Evolutionary conservation across 2,888 invertebrate species (phyloP).

Genomic region (Mesorhabditis spiculigera): DNA sequence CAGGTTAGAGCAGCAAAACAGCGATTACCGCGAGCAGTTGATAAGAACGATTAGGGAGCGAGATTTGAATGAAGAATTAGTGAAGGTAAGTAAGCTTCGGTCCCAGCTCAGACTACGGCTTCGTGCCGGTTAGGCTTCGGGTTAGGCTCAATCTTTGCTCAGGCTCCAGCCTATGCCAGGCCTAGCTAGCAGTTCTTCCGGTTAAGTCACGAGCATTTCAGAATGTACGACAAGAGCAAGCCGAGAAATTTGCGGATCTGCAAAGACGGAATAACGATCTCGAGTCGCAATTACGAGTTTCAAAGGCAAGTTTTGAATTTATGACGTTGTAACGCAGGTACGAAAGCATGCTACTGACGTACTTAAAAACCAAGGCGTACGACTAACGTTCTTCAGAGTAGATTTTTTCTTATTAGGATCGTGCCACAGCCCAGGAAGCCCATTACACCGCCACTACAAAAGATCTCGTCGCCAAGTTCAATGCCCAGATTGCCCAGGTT

Average conservation of each 20-base stretch:
- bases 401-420: too few relatives aligned
- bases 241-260: conserved; percentile 27
- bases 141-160: too few relatives aligned
- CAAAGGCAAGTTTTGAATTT: conserved; percentile 13
- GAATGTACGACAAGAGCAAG: conserved; percentile 26
- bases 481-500: conserved; percentile 31
- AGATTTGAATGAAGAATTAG: conserved; percentile 32
- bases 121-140: too few relatives aligned
- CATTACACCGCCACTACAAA: conserved; percentile 35
- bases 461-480: conserved; percentile 35
- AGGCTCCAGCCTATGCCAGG: too few relatives aligned
- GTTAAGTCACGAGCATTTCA: too few relatives aligned
- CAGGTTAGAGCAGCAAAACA: conserved; percentile 34
- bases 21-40: conserved; percentile 45
- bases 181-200: too few relatives aligned
- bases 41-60: conserved; percentile 34
- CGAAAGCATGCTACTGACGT: not conserved
- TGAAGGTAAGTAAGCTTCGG: conserved; percentile 24
- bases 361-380: too few relatives aligned
- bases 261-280: conserved; percentile 27
- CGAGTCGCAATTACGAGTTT: conserved; percentile 40
- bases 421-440: conserved; percentile 38
- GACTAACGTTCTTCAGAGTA: too few relatives aligned
- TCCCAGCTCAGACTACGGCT: too few relatives aligned
- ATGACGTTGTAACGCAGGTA: too few relatives aligned